phyloP scores from a whole-genome alignment of 1,140 invertebrate genomes.

The Cyclargus thomasi region DNA sequence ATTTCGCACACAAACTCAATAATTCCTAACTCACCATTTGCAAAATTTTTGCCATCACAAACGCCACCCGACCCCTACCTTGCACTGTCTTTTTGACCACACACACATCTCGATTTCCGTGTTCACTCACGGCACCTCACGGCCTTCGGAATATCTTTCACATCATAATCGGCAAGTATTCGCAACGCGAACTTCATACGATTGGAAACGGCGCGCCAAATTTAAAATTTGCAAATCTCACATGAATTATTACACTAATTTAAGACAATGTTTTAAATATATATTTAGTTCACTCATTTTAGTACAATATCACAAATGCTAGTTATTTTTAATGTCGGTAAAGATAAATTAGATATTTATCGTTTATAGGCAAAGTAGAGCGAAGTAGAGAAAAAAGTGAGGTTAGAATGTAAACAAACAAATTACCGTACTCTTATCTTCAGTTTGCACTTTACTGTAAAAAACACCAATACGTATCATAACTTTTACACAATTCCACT shows the following conservation, averaged over 20 bases:
- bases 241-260: not conserved
- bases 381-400: not conserved
- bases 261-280: not conserved
- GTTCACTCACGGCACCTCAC: constrained; percentile 76
- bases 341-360: not conserved
- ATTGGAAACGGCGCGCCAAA: constrained; percentile 62
- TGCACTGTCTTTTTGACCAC: constrained; percentile 76
- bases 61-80: constrained; percentile 76
- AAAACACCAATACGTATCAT: not conserved
- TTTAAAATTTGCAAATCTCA: constrained; percentile 60
- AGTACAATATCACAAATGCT: not conserved
- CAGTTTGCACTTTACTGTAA: not conserved
- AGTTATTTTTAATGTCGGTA: not conserved
- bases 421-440: not conserved
- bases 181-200: constrained; percentile 74
- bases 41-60: constrained; percentile 76
- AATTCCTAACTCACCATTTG: constrained; percentile 76
- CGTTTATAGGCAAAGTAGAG: not conserved
- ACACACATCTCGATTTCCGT: constrained; percentile 76
- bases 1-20: constrained; percentile 57
- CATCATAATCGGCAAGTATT: constrained; percentile 75
- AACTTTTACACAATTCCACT: not conserved
- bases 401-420: constrained; percentile 1
- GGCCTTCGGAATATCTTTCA: constrained; percentile 76
- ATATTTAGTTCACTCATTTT: not conserved